Conservation (phyloP, 2,113 vertebrate genomes). For the Serranochromis macrocephalus region DNA sequence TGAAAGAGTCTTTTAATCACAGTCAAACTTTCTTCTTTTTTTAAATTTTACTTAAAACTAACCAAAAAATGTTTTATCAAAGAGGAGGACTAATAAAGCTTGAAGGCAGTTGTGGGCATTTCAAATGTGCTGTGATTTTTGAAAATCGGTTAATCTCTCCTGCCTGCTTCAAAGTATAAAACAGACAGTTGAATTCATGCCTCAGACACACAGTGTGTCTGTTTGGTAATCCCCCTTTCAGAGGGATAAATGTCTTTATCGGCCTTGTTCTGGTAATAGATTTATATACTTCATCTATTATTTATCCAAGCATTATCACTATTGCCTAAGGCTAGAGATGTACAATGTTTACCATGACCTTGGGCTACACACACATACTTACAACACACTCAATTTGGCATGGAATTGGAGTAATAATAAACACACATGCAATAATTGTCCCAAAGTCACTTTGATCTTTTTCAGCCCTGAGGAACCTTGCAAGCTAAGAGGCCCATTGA, state of each 20-base stretch:
- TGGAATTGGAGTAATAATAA: slow-evolving; percentile 48
- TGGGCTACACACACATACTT: slow-evolving; percentile 13
- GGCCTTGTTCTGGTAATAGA: slow-evolving; percentile 48
- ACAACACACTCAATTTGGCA: slow-evolving; percentile 12
- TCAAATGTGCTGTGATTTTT: background rate
- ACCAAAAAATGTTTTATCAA: background rate
- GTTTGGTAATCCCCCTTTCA: slow-evolving; percentile 28
- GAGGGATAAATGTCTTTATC: slow-evolving; percentile 42
- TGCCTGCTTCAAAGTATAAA: background rate
- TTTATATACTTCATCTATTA: slow-evolving; percentile 61
- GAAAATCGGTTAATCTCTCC: background rate
- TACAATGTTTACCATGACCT: slow-evolving; percentile 59
- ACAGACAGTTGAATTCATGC: background rate
- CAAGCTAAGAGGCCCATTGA: slow-evolving; percentile 28
- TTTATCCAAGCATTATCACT: slow-evolving; percentile 53
- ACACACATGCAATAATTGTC: slow-evolving; percentile 50
- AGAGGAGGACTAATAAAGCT: background rate
- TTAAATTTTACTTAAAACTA: background rate
- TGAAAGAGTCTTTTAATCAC: slow-evolving; percentile 25
- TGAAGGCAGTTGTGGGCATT: background rate
- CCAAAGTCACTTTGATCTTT: slow-evolving; percentile 65
- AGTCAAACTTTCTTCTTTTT: background rate
- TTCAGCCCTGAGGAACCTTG: slow-evolving; percentile 44
- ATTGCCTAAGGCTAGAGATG: slow-evolving; percentile 35
- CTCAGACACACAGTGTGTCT: background rate